Percentiles rank a stretch among this genome's conserved stretches.
Evolutionary conservation across 92 coral and sea anemone species (phyloP).

Genomic region (Porites divaricata): DNA sequence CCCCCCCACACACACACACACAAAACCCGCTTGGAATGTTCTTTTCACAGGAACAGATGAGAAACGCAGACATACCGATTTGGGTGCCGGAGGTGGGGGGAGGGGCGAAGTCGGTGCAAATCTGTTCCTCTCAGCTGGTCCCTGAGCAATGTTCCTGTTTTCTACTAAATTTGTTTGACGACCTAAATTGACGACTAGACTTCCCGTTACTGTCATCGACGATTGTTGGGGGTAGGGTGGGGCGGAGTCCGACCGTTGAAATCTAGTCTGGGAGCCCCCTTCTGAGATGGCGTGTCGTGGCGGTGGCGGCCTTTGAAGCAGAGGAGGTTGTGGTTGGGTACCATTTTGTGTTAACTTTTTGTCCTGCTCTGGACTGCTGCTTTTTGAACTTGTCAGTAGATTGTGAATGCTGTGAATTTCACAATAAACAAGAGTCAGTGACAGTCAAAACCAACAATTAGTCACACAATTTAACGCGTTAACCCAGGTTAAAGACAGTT

Average conservation of each 20-base stretch:
- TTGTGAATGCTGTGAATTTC: conserved; percentile 70
- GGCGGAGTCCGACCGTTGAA: conserved; percentile 78
- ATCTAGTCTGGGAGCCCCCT: conserved; percentile 65
- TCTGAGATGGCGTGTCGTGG: conserved; percentile 35
- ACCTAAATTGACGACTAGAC: conserved; percentile 63
- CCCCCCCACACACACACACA: no score
- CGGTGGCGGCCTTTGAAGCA: conserved; percentile 33
- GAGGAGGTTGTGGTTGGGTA: conserved; percentile 26
- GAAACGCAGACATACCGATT: conserved; percentile 63
- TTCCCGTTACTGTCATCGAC: conserved; percentile 9
- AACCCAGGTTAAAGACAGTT: no score
- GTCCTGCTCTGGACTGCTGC: conserved; percentile 52
- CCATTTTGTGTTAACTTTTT: neutral
- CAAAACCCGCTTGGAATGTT: no score
- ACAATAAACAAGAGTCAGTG: neutral
- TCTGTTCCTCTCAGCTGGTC: conserved; percentile 24
- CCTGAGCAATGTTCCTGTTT: neutral
- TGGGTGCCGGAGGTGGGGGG: conserved; percentile 92
- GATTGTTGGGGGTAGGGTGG: conserved; percentile 50
- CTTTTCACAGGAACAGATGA: no score
- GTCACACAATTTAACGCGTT: neutral
- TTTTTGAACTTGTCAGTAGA: conserved; percentile 70
- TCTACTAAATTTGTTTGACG: neutral
- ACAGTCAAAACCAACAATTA: neutral
- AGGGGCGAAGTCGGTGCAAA: conserved; percentile 39